Evolutionary conservation across 2,113 vertebrate species (phyloP).

Genomic region (Callipepla californica): DNA sequence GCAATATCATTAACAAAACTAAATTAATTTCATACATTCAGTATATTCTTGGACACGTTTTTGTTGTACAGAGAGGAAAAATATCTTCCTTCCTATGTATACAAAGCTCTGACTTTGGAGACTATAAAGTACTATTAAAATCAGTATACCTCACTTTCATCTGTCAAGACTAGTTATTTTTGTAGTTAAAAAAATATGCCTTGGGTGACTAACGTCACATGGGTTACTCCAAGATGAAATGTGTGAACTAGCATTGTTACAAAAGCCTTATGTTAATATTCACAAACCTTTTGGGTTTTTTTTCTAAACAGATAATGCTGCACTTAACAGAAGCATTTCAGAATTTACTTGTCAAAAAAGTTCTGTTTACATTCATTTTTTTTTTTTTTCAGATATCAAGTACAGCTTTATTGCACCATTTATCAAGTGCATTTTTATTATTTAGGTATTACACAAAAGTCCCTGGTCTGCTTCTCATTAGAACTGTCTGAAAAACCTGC

Average conservation of each 20-base stretch:
- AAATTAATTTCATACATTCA: background rate
- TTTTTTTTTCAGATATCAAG: background rate
- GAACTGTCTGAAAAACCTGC: background rate
- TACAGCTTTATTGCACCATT: background rate
- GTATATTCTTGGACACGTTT: rapidly evolving
- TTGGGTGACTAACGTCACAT: background rate
- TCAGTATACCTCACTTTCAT: background rate
- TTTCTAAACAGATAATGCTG: background rate
- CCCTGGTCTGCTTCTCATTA: background rate
- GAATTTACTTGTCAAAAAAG: background rate
- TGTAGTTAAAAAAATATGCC: background rate
- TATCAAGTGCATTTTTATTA: background rate
- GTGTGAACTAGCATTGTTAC: background rate
- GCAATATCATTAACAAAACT: background rate
- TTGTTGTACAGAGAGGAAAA: background rate
- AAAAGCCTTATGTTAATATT: background rate
- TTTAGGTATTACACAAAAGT: background rate
- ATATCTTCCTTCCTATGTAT: background rate
- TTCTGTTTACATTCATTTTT: background rate
- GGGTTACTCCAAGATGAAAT: background rate
- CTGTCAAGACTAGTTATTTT: background rate
- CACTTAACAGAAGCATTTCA: background rate
- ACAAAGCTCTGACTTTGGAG: background rate
- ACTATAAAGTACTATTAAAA: background rate
- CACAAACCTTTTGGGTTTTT: background rate